Percentiles rank a stretch among this genome's conserved stretches.
Evolutionary conservation across 2,113 vertebrate genomes (phyloP).

Genomic region (Aleadryas rufinucha): DNA sequence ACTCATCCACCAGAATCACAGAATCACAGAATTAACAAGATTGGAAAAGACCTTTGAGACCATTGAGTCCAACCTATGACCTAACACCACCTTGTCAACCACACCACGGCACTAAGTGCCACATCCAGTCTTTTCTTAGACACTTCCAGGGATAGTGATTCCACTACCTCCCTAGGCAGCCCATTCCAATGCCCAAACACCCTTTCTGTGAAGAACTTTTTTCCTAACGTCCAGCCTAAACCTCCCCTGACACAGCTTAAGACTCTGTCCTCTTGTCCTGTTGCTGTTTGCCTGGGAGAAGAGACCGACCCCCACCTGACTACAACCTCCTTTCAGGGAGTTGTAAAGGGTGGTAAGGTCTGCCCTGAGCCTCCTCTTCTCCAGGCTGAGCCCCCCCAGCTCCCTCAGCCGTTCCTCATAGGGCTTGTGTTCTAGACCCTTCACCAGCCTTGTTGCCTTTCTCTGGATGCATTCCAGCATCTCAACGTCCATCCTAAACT

Average conservation of each 20-base stretch:
- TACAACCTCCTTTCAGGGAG: neutral
- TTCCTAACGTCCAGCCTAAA: neutral
- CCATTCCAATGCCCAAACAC: neutral
- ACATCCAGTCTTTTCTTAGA: neutral
- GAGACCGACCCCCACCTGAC: neutral
- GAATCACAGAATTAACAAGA: neutral
- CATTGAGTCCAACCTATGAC: neutral
- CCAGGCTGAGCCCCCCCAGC: neutral
- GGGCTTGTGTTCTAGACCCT: neutral
- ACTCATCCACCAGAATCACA: neutral
- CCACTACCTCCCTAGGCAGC: neutral
- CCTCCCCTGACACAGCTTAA: neutral
- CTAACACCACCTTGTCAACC: neutral
- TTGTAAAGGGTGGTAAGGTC: neutral
- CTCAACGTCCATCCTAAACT: no score
- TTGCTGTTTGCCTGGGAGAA: neutral
- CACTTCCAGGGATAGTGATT: neutral
- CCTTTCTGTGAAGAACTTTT: neutral
- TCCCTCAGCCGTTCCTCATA: neutral
- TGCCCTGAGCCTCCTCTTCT: neutral
- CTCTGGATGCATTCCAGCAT: neutral
- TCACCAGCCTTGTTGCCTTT: neutral
- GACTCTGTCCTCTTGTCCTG: neutral
- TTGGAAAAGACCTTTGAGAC: neutral
- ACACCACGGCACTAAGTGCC: neutral